These are phyloP conservation scores for Actenoides hombroni DNA, from an alignment of 2,113 vertebrate genomes.

Conservation along the genomic window DNA sequence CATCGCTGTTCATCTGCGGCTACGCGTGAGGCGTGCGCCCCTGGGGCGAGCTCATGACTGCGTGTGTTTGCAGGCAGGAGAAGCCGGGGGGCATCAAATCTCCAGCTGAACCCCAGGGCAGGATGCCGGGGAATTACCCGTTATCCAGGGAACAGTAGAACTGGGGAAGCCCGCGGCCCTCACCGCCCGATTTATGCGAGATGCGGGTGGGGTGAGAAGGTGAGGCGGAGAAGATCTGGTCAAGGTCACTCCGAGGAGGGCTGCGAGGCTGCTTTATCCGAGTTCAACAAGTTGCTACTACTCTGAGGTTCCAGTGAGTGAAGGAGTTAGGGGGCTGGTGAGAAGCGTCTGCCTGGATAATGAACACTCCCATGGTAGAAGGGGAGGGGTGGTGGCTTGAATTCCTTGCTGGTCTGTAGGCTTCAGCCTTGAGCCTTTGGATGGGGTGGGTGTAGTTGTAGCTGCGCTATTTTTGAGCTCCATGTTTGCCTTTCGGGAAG, in stretches of 20 bases:
- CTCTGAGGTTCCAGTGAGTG: background rate
- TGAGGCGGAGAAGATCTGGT: background rate
- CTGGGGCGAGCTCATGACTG: background rate
- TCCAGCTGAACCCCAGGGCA: fast-evolving
- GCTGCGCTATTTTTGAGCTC: background rate
- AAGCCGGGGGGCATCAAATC: background rate
- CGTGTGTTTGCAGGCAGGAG: background rate
- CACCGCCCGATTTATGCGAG: background rate
- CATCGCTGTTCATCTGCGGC: fast-evolving
- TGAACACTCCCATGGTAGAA: background rate
- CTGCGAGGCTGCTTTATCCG: background rate
- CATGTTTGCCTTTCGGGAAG: conserved; percentile 1
- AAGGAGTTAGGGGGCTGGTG: background rate
- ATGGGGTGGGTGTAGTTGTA: background rate
- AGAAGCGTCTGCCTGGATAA: background rate
- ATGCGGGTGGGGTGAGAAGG: background rate
- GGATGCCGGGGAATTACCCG: background rate
- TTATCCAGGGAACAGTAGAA: fast-evolving
- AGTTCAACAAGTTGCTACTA: background rate
- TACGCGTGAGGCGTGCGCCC: background rate
- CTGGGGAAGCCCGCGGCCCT: fast-evolving
- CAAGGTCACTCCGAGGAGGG: background rate
- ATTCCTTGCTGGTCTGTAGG: background rate
- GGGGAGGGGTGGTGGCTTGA: background rate
- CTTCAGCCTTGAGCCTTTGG: background rate